Percentiles rank a stretch among this genome's conserved stretches.
phyloP scores from a whole-genome alignment of 2,797 vertebrate genomes.

The Enoplosus armatus region DNA sequence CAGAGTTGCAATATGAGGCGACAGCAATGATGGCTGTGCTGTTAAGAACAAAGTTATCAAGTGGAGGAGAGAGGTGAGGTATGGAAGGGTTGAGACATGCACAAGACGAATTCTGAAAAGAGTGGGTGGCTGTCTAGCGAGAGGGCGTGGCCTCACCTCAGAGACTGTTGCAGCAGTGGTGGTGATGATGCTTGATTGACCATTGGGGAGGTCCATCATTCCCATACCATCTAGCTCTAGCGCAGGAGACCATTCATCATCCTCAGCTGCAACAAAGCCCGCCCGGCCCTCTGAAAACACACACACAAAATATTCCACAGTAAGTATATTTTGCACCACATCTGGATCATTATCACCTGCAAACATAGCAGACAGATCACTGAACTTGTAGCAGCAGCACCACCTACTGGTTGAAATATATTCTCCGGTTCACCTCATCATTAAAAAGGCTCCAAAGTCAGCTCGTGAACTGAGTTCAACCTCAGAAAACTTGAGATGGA shows the following conservation, averaged over 20 bases:
- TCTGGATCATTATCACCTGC: background rate
- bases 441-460: too few relatives aligned
- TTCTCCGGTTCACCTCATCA: background rate
- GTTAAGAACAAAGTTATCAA: background rate
- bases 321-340: constrained; percentile 10
- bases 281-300: constrained; percentile 79
- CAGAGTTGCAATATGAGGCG: background rate
- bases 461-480: background rate
- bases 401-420: constrained; percentile 44
- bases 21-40: background rate
- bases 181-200: constrained; percentile 89
- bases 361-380: background rate
- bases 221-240: constrained; percentile 88
- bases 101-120: background rate
- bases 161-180: constrained; percentile 88
- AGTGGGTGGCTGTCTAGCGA: background rate
- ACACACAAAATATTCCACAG: background rate
- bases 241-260: constrained; percentile 86
- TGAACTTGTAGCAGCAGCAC: constrained; percentile 39
- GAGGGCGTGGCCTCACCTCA: constrained; percentile 88
- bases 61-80: background rate
- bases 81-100: background rate
- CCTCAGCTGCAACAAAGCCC: constrained; percentile 85
- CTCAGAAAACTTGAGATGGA: background rate
- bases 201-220: constrained; percentile 97